A percentile compares a stretch with the other conserved stretches of the same genome.
Conservation (phyloP, 37 sponge, comb jelly and placozoan species). For the Chondrilla cf. caribensis region DNA sequence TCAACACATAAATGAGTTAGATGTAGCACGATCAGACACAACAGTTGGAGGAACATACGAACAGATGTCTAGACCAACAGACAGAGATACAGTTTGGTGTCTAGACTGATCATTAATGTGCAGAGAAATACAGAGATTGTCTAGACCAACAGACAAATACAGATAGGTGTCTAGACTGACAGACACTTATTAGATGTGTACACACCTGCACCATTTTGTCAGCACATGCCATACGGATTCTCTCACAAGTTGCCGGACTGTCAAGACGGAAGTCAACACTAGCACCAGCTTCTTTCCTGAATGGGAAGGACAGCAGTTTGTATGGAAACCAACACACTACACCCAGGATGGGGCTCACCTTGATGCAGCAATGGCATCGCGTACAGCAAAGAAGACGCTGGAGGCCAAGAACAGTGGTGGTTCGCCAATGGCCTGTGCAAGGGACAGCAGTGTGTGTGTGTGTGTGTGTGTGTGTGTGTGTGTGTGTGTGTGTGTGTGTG, state of each 20-base stretch:
- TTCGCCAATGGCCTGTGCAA: conserved; percentile 76
- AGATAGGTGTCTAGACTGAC: too few species aligned
- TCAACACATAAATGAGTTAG: too few species aligned
- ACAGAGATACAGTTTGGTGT: too few species aligned
- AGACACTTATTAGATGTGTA: neutral
- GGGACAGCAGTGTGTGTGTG: neutral
- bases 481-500: neutral
- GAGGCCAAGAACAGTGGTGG: conserved; percentile 87
- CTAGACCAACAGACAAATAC: too few species aligned
- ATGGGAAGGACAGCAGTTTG: neutral
- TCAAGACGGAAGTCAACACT: conserved; percentile 41
- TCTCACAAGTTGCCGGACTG: conserved; percentile 80
- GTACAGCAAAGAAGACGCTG: conserved; percentile 81
- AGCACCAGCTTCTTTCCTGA: conserved; percentile 45
- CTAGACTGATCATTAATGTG: too few species aligned
- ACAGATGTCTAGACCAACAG: too few species aligned
- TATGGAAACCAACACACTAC: neutral
- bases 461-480: neutral
- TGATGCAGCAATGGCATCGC: conserved; percentile 65
- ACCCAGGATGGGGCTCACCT: neutral
- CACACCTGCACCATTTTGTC: conserved; percentile 57
- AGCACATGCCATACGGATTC: conserved; percentile 78
- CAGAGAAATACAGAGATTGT: too few species aligned
- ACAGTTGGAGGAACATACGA: too few species aligned
- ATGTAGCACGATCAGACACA: too few species aligned